Evolutionary conservation across 2,797 vertebrate species (phyloP).

Genomic region (Leptoclinus maculatus): DNA sequence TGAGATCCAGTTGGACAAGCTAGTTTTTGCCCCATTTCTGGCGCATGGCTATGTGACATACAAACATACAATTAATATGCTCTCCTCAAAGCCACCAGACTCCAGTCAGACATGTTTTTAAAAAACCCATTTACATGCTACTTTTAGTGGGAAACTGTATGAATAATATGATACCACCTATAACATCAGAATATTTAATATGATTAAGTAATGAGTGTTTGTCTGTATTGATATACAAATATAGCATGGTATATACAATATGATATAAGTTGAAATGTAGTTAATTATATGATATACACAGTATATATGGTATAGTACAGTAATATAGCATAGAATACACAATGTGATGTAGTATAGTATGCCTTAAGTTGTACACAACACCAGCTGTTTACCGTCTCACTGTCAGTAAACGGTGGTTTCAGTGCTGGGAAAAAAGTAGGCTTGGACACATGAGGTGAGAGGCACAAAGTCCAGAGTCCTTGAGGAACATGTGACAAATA

Average conservation of each 20-base stretch:
- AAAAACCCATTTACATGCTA: too few species aligned
- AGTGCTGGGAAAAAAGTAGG: constrained; percentile 4
- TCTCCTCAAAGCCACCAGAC: neutral
- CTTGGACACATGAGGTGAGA: neutral
- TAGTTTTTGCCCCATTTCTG: neutral
- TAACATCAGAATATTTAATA: neutral
- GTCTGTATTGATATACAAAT: neutral
- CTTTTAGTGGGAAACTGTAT: too few species aligned
- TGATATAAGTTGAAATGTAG: neutral
- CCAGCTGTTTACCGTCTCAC: constrained; percentile 10
- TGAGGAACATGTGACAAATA: neutral
- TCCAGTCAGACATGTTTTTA: too few species aligned
- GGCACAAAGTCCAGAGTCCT: constrained; percentile 1
- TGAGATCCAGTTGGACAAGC: neutral
- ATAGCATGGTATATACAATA: neutral
- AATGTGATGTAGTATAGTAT: neutral
- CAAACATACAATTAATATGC: neutral
- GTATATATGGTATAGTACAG: neutral
- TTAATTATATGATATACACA: neutral
- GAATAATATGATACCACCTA: neutral
- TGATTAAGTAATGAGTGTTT: neutral
- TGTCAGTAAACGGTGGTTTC: neutral
- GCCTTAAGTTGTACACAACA: neutral
- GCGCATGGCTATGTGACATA: neutral
- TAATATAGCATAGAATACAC: neutral